Evolutionary conservation across 2,888 invertebrate species (phyloP).

Genomic region (Uropetala carovei): DNA sequence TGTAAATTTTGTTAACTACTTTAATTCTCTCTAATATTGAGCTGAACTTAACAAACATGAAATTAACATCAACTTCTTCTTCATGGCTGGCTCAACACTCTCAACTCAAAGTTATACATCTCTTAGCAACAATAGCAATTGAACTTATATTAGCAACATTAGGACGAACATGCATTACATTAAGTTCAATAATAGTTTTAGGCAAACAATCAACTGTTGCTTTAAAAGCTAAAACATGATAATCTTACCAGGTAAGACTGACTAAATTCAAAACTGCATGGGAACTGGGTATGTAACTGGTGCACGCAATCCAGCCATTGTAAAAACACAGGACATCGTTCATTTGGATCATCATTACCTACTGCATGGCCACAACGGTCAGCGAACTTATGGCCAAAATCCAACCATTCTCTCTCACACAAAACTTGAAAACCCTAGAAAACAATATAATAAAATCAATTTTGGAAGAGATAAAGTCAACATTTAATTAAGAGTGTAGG

Average conservation of each 20-base stretch:
- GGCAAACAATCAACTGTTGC: background rate
- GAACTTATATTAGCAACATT: conserved; percentile 51
- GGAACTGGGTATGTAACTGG: conserved; percentile 92
- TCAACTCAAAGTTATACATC: background rate
- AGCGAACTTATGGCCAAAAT: conserved; percentile 98
- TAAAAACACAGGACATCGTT: conserved; percentile 97
- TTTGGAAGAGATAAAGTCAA: too few relatives aligned
- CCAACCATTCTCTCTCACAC: conserved; percentile 97
- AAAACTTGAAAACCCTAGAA: conserved; percentile 94
- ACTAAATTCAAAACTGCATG: conserved; percentile 97
- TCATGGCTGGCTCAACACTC: too few relatives aligned
- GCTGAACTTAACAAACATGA: too few relatives aligned
- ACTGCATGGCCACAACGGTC: conserved; percentile 92
- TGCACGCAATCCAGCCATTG: conserved; percentile 99
- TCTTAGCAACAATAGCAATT: conserved; percentile 42
- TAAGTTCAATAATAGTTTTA: background rate
- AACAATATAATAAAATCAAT: background rate
- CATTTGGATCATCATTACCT: conserved; percentile 92
- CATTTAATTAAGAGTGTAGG: too few relatives aligned
- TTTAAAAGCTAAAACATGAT: background rate
- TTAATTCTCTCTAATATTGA: too few relatives aligned
- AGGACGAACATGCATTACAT: background rate
- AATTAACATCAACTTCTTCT: too few relatives aligned
- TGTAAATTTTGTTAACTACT: too few relatives aligned
- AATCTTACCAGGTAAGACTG: conserved; percentile 90